Evolutionary conservation across 2,888 invertebrate species (phyloP), one percentile per base, ranked within the genome.

Genomic region (Phania funesta): DNA sequence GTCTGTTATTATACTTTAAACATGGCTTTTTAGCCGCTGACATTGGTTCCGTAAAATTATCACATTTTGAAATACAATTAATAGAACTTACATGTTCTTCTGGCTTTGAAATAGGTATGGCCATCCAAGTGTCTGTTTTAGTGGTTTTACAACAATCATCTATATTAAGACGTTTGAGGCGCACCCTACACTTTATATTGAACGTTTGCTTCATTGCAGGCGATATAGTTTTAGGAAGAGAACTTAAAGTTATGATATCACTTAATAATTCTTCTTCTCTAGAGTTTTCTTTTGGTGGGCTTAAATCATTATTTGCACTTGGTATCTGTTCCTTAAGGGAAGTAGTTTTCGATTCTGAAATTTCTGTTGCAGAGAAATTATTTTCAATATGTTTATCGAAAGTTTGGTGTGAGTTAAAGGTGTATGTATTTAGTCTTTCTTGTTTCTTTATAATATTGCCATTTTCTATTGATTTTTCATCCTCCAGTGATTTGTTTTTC

Each of bases 91-190:
- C 20, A 9, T n/a, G 18, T 5, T 74, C 56, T 41, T 41, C 48
- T 1, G 52, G 29, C 11, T 62, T 80, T 13, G 29, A 26, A 22
- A 64, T 20, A 1, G 68, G 68, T 64, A 48, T 52, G 11, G 58
- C 58, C 7, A 65, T 50, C 35, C 24, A 65, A 16, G 65, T 58
- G 58, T 75, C 64, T 4, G 50, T 80, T 58, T 64, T 70, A 9
- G 16, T 16, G 7, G 9, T 50, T 29, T 24, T 68, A 22, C 32
- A 29, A 2, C 24, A 52, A 0, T 50, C 35, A n/a, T 70, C 20
- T n/a, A 71, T 16, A 38, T 71, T 65, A 5, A 80, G 48, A 64
- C 76, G 76, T 46, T 71, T 70, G 24, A 76, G 64, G 18, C 71
- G 54, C 1, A 80, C 76, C 6, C 64, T 46, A 38, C 80, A 80